Conservation (phyloP, 2,888 invertebrate genomes). For the Cryptocheilus praepositus region DNA sequence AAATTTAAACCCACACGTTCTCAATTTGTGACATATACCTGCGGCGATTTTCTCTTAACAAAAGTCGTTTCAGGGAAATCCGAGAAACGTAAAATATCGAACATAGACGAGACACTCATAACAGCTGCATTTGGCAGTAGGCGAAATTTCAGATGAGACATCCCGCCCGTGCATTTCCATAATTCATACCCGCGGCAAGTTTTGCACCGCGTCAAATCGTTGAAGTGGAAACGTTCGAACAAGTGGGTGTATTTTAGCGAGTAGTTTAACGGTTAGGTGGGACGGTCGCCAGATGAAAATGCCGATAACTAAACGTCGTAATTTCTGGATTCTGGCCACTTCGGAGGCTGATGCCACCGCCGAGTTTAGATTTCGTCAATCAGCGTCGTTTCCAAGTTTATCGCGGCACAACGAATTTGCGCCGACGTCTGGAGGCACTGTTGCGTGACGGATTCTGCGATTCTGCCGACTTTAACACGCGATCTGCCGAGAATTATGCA, state of each 20-base stretch:
- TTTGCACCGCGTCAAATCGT: too few relatives aligned
- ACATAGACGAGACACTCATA: too few relatives aligned
- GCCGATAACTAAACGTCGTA: slow-evolving; percentile 63
- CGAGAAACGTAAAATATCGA: too few relatives aligned
- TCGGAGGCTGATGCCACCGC: slow-evolving; percentile 65
- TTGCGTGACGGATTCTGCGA: slow-evolving; percentile 4
- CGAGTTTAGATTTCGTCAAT: slow-evolving; percentile 71
- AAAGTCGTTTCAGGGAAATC: too few relatives aligned
- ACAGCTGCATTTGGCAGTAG: too few relatives aligned
- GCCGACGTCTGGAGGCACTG: slow-evolving; percentile 31
- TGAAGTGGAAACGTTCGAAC: slow-evolving; percentile 53
- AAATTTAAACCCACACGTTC: too few relatives aligned
- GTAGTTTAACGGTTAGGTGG: slow-evolving; percentile 35
- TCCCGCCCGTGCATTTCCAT: too few relatives aligned
- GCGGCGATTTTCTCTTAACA: not conserved
- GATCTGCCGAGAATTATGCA: too few relatives aligned
- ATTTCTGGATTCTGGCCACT: slow-evolving; percentile 70
- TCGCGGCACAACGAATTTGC: slow-evolving; percentile 37
- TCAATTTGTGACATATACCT: too few relatives aligned
- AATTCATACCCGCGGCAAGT: too few relatives aligned
- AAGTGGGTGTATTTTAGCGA: slow-evolving; percentile 58
- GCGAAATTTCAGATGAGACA: too few relatives aligned
- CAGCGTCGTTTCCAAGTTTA: slow-evolving; percentile 57
- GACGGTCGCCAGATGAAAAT: slow-evolving; percentile 62
- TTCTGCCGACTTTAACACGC: too few relatives aligned